Conservation (phyloP, 2,888 invertebrate species). For the Oligia fasciuncula region DNA sequence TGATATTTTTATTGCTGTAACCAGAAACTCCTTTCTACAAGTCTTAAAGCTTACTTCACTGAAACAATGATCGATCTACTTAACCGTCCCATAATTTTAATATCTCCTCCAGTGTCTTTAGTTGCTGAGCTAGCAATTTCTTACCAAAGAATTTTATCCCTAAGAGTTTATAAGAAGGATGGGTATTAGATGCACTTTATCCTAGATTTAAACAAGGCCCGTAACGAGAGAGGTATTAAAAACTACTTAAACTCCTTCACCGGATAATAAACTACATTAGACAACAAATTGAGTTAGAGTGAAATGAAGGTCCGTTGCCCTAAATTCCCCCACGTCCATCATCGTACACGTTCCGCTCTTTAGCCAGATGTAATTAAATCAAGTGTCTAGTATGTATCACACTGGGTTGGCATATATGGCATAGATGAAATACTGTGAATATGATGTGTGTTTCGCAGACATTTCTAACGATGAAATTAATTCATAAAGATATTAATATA, state of each 20-base stretch:
- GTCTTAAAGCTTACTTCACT: neutral
- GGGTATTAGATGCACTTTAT: slow-evolving; percentile 36
- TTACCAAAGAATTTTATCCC: slow-evolving; percentile 27
- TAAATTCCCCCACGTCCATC: slow-evolving; percentile 50
- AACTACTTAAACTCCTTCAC: slow-evolving; percentile 42
- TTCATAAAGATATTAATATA: no score
- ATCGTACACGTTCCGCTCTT: slow-evolving; percentile 36
- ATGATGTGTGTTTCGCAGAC: neutral
- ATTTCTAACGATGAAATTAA: neutral
- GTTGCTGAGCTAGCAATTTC: slow-evolving; percentile 28
- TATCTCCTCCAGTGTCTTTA: slow-evolving; percentile 19
- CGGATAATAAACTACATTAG: slow-evolving; percentile 33
- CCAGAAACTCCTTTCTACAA: neutral
- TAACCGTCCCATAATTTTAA: slow-evolving; percentile 25
- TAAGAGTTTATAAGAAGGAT: slow-evolving; percentile 39
- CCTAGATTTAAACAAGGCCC: slow-evolving; percentile 31
- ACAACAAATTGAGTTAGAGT: slow-evolving; percentile 40
- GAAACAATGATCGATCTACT: slow-evolving; percentile 22
- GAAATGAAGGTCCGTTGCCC: slow-evolving; percentile 27
- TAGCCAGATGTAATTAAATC: slow-evolving; percentile 48
- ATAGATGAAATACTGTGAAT: no score
- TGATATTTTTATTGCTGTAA: neutral
- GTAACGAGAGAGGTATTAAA: slow-evolving; percentile 43
- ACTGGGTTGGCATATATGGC: neutral
- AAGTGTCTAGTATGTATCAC: slow-evolving; percentile 40